Evolutionary conservation across 2,113 vertebrate species (phyloP), one percentile per base, ranked within the genome.

Genomic region (Talpa occidentalis): DNA sequence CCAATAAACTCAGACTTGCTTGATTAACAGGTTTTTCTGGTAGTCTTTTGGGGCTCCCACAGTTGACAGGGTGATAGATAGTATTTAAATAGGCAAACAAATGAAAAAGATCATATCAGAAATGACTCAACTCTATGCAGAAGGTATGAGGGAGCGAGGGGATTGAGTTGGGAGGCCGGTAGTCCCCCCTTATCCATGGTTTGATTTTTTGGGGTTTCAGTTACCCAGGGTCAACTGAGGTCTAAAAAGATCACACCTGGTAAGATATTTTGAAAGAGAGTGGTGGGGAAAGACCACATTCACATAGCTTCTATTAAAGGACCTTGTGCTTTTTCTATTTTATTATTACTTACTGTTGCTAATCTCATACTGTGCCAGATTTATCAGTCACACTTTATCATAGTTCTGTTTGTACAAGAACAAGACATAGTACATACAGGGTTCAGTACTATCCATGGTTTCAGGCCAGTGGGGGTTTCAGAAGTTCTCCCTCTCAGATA

Each of bases 21-120:
- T 32, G 88, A 72, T 60, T 15, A 21, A 54, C 80, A 77, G 84
- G 92, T 95, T 90, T 93, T 92, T 92, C 92, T 69, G 40, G 96
- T 66, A 24, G 52, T 70, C n/a, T 78, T 40, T 37, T 21, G 47
- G 66, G 56, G 47, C 35, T 90, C 40, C 76, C 49, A 24, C 12
- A 7, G n/a, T 44, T 49, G 60, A 94, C 72, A 82, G 79, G 49
- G 28, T 60, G 73, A 67, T 30, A 74, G 85, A 81, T 14, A 28
- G 52, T 15, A 62, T 86, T 89, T 94, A 95, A 94, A 73, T 24
- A 87, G 44, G n/a, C 62, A 95, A 95, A 85, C 35, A 49, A 62
- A 59, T 26, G 44, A 76, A n/a, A 37, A 7, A 69, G 95, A 76
- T 84, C 32, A 6, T 66, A 59, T 89, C 85, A 90, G 85, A 64